A percentile compares a stretch with the other conserved stretches of the same genome.
These are phyloP conservation scores for Ametastegia equiseti DNA, from an alignment of 2,888 invertebrate species.

Conservation along the genomic window DNA sequence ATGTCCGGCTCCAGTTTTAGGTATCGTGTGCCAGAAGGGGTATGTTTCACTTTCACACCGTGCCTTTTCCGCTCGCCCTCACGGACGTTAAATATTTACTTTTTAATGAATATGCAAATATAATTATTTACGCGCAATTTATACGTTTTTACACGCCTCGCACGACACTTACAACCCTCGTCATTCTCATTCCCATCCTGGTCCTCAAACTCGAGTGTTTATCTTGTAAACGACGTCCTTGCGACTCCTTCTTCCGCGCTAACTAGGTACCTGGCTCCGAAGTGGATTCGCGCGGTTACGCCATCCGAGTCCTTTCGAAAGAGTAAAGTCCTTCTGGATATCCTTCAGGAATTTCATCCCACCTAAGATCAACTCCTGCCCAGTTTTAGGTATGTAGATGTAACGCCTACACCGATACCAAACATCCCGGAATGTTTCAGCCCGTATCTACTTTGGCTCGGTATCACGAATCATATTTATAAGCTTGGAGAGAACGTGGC, in stretches of 20 bases:
- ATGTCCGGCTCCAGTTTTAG: slow-evolving; percentile 54
- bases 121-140: slow-evolving; percentile 76
- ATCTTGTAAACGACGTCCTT: slow-evolving; percentile 34
- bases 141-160: slow-evolving; percentile 72
- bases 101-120: slow-evolving; percentile 76
- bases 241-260: slow-evolving; percentile 16
- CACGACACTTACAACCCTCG: slow-evolving; percentile 55
- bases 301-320: slow-evolving; percentile 6
- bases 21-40: slow-evolving; percentile 52
- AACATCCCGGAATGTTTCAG: not conserved
- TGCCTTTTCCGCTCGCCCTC: slow-evolving; percentile 56
- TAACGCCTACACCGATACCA: slow-evolving; percentile 6
- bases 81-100: slow-evolving; percentile 74
- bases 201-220: slow-evolving; percentile 40
- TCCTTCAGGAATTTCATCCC: not conserved
- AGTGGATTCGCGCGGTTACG: slow-evolving; percentile 32
- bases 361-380: not conserved
- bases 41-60: slow-evolving; percentile 70
- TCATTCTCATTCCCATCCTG: not conserved
- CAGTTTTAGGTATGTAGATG: not conserved
- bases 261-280: not conserved
- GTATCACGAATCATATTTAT: slow-evolving; percentile 39
- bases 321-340: slow-evolving; percentile 7
- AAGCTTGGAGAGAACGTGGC: slow-evolving; percentile 36
- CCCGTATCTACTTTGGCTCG: slow-evolving; percentile 45